These are phyloP conservation scores for Hyles vespertilio DNA, from an alignment of 1,140 invertebrate species.

Conservation along the genomic window DNA sequence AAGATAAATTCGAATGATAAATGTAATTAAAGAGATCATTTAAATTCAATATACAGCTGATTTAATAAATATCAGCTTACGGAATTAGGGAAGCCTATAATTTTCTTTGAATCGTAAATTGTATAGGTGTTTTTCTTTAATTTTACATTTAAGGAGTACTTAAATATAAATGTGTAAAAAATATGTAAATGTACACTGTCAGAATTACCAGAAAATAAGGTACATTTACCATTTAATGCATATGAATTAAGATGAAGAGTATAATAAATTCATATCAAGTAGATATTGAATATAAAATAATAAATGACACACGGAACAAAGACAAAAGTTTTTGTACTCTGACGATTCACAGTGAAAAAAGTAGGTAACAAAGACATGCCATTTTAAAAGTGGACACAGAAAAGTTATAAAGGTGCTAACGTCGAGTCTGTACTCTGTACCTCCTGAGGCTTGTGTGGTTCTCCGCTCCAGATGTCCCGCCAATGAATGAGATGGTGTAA, in stretches of 20 bases:
- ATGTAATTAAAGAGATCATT: too few species aligned
- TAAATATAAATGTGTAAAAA: too few species aligned
- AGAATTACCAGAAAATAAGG: too few species aligned
- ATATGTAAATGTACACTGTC: too few species aligned
- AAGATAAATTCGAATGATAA: too few species aligned
- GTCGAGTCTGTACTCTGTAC: constrained; percentile 57
- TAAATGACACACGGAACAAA: constrained; percentile 7
- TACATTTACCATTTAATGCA: too few species aligned
- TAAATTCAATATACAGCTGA: too few species aligned
- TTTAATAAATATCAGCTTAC: too few species aligned
- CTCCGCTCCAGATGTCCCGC: constrained; percentile 67
- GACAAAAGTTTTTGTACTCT: constrained; percentile 13
- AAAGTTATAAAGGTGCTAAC: neutral
- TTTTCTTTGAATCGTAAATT: too few species aligned
- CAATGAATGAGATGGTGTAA: constrained; percentile 70
- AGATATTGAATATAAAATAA: neutral
- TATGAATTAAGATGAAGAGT: neutral
- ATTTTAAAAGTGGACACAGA: neutral
- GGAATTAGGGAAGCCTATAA: too few species aligned
- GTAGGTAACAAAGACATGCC: constrained; percentile 1
- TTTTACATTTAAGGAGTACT: too few species aligned
- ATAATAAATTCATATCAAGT: constrained; percentile 1
- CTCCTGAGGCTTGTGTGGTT: constrained; percentile 64
- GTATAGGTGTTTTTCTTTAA: too few species aligned
- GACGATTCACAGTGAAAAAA: constrained; percentile 3